These are phyloP conservation scores for Globia sparganii DNA, from an alignment of 2,888 invertebrate genomes.

Conservation along the genomic window DNA sequence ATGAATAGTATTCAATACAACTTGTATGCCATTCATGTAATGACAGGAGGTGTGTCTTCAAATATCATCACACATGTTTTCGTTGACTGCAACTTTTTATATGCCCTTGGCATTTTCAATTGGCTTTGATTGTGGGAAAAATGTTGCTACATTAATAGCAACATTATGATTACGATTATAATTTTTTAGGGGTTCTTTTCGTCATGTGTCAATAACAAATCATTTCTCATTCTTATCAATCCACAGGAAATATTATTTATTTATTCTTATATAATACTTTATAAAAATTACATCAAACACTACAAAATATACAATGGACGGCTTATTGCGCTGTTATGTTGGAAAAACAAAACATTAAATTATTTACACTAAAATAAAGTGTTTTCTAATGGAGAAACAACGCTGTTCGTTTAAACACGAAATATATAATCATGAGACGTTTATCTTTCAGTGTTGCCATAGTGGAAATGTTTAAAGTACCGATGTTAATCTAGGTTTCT, in stretches of 20 bases:
- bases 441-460: too few species aligned
- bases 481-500: too few species aligned
- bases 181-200: not conserved
- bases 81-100: conserved; percentile 17
- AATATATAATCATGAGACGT: not conserved
- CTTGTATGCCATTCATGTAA: conserved; percentile 26
- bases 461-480: too few species aligned
- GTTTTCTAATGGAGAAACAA: not conserved
- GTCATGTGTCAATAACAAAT: not conserved
- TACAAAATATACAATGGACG: too few species aligned
- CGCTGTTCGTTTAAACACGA: not conserved
- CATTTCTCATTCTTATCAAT: not conserved
- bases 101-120: conserved; percentile 38
- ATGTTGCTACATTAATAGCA: conserved; percentile 18
- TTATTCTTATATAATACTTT: too few species aligned
- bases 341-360: too few species aligned
- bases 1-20: conserved; percentile 45
- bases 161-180: not conserved
- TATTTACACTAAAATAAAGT: not conserved
- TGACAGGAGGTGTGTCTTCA: conserved; percentile 43
- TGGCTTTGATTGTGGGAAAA: conserved; percentile 24
- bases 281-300: too few species aligned
- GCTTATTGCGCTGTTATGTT: too few species aligned
- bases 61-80: conserved; percentile 35
- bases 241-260: not conserved